These are phyloP conservation scores for Bembecia ichneumoniformis DNA, from an alignment of 2,888 invertebrate genomes.

Conservation along the genomic window DNA sequence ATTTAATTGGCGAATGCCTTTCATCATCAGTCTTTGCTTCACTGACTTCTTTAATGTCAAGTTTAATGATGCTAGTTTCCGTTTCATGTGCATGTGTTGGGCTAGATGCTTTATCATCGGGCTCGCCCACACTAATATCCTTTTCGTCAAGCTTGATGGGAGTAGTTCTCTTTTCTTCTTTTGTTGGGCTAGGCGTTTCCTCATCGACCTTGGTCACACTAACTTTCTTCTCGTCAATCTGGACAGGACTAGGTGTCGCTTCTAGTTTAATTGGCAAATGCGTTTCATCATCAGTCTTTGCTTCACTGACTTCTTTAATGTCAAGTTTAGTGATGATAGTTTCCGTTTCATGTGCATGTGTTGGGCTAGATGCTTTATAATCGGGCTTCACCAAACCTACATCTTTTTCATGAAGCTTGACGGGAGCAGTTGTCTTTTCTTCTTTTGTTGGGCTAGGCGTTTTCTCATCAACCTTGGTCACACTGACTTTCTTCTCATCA, in stretches of 20 bases:
- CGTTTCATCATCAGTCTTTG: neutral
- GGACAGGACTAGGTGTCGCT: neutral
- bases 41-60: no score
- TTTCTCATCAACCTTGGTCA: conserved; percentile 1
- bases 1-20: neutral
- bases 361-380: conserved; percentile 2
- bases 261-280: neutral
- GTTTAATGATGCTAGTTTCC: no score
- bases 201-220: neutral
- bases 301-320: neutral
- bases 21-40: no score
- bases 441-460: conserved; percentile 1
- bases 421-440: conserved; percentile 2
- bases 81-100: no score
- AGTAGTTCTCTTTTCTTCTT: conserved; percentile 1
- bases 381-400: neutral
- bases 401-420: conserved; percentile 1
- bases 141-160: conserved; percentile 3
- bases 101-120: neutral
- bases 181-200: conserved; percentile 5
- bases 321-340: neutral
- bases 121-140: no score
- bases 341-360: neutral
- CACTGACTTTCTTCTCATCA: neutral
- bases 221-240: no score